Percentiles rank a stretch among this genome's conserved stretches.
These are phyloP conservation scores for Megaceryle torquata DNA, from an alignment of 2,113 vertebrate species.

Conservation along the genomic window DNA sequence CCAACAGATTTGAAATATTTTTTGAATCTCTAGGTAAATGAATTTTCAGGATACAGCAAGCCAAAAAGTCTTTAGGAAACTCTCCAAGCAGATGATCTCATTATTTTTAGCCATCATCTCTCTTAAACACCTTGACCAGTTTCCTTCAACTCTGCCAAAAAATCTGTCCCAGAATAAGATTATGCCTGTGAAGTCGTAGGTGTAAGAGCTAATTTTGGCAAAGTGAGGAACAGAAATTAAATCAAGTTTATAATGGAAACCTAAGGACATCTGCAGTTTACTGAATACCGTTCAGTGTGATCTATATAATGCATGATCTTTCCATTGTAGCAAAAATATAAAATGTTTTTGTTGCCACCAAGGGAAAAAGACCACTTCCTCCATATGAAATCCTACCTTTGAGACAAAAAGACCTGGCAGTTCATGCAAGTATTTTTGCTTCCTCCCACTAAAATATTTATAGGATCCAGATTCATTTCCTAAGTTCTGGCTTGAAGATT, in stretches of 20 bases:
- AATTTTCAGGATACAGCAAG: constrained; percentile 46
- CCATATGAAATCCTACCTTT: neutral
- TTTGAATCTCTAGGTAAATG: constrained; percentile 26
- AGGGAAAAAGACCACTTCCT: constrained; percentile 1
- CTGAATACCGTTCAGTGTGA: neutral
- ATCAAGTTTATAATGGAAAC: constrained; percentile 7
- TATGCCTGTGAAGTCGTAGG: constrained; percentile 34
- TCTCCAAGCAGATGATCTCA: constrained; percentile 56
- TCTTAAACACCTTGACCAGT: constrained; percentile 61
- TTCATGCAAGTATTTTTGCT: neutral
- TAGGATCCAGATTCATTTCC: constrained; percentile 19
- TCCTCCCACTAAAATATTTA: constrained; percentile 1
- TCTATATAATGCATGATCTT: neutral
- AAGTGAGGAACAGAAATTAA: constrained; percentile 9
- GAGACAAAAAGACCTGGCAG: constrained; percentile 4
- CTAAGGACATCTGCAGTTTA: constrained; percentile 22
- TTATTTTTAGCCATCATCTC: constrained; percentile 22
- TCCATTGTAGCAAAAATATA: constrained; percentile 13
- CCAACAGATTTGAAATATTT: constrained; percentile 23
- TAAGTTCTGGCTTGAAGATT: neutral
- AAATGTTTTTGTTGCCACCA: neutral
- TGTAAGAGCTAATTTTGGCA: constrained; percentile 43
- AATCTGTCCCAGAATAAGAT: constrained; percentile 34
- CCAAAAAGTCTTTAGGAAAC: constrained; percentile 26
- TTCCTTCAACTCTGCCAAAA: constrained; percentile 56